Evolutionary conservation across 2,888 invertebrate species (phyloP).

Genomic region (Morpho helenor): DNA sequence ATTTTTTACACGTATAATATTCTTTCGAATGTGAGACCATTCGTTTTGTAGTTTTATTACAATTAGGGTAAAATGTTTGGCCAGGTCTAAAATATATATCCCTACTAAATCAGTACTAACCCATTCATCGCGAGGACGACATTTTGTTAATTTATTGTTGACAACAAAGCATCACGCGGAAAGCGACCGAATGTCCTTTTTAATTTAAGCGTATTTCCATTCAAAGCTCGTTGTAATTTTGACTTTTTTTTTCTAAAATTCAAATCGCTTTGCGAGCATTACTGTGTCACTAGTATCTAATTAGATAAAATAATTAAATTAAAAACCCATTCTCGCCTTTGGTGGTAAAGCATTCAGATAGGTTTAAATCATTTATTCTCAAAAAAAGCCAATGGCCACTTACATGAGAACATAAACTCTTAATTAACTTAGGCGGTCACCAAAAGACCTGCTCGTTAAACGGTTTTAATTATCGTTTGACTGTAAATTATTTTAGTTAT

Average conservation of each 20-base stretch:
- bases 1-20: slow-evolving; percentile 19
- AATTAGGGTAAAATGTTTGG: slow-evolving; percentile 47
- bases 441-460: no score
- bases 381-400: no score
- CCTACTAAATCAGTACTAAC: slow-evolving; percentile 63
- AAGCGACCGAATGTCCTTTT: slow-evolving; percentile 35
- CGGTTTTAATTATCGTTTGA: no score
- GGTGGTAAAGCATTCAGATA: slow-evolving; percentile 56
- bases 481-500: no score
- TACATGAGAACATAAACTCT: no score
- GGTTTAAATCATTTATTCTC: no score
- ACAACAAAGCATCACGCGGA: slow-evolving; percentile 35
- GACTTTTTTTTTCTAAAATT: slow-evolving; percentile 13
- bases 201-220: slow-evolving; percentile 24
- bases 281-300: slow-evolving; percentile 56
- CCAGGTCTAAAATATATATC: slow-evolving; percentile 48
- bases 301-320: slow-evolving; percentile 51
- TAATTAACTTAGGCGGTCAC: no score
- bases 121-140: slow-evolving; percentile 67
- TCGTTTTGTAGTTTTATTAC: slow-evolving; percentile 59
- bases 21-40: slow-evolving; percentile 18
- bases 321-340: slow-evolving; percentile 37
- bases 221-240: neutral
- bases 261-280: slow-evolving; percentile 53
- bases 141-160: slow-evolving; percentile 44